phyloP scores from a whole-genome alignment of 1,140 invertebrate genomes.

The Aleiodes sp. region DNA sequence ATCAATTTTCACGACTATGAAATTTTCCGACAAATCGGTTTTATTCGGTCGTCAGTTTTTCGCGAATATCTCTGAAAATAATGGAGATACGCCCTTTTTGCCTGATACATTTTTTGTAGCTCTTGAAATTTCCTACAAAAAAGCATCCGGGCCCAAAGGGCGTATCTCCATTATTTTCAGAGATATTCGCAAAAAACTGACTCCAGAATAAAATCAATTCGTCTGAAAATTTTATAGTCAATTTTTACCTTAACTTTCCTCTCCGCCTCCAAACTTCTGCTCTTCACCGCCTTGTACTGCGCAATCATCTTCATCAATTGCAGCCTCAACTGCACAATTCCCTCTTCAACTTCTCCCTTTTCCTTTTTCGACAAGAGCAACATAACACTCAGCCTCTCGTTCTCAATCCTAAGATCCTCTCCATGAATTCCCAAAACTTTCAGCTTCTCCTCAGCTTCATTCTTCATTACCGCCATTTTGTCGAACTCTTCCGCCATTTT shows the following conservation, averaged over 20 bases:
- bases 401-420: conserved; percentile 45
- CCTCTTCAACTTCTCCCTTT: conserved; percentile 51
- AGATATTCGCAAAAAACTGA: no score
- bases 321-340: conserved; percentile 48
- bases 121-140: no score
- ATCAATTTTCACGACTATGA: no score
- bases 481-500: conserved; percentile 42
- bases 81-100: no score
- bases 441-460: conserved; percentile 34
- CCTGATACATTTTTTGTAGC: conserved; percentile 39
- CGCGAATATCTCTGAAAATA: no score
- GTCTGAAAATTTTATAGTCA: no score
- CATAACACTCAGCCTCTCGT: conserved; percentile 43
- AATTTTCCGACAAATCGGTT: no score
- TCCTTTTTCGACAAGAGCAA: conserved; percentile 50
- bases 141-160: no score
- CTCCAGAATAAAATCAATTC: no score
- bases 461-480: conserved; percentile 42
- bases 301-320: conserved; percentile 55
- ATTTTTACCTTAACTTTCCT: conserved; percentile 38
- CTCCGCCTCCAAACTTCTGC: conserved; percentile 49
- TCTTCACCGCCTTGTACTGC: conserved; percentile 53
- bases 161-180: no score
- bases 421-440: conserved; percentile 35
- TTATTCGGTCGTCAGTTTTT: no score